phyloP scores from a whole-genome alignment of 2,888 invertebrate genomes.

The Exocentrus adspersus region DNA sequence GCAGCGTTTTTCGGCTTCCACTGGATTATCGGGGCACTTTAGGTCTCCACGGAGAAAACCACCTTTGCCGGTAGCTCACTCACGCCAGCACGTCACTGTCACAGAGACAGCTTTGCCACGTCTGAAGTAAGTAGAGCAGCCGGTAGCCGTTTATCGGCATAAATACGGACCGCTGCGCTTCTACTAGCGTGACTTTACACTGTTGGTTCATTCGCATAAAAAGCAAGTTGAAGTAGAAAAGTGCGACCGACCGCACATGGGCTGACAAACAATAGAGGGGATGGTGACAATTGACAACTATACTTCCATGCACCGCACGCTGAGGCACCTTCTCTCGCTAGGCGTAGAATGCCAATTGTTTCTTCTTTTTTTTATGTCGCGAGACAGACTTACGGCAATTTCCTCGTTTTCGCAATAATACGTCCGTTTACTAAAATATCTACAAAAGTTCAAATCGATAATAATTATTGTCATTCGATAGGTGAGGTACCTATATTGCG shows the following conservation, averaged over 20 bases:
- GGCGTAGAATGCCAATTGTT: not conserved
- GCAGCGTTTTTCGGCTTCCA: slow-evolving; percentile 39
- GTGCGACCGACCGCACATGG: slow-evolving; percentile 58
- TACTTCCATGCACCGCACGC: slow-evolving; percentile 16
- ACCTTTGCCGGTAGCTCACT: slow-evolving; percentile 40
- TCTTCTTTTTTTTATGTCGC: no score
- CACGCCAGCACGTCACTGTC: slow-evolving; percentile 55
- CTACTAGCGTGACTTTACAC: slow-evolving; percentile 56
- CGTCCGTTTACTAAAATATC: no score
- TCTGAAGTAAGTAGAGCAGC: slow-evolving; percentile 59
- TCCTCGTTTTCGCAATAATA: not conserved
- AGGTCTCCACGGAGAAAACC: slow-evolving; percentile 29
- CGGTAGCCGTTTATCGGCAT: slow-evolving; percentile 56
- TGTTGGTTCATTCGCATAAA: slow-evolving; percentile 59
- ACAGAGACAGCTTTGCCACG: slow-evolving; percentile 56
- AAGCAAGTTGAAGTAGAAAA: slow-evolving; percentile 57
- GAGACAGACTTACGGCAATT: not conserved
- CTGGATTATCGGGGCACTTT: slow-evolving; percentile 24
- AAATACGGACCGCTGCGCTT: slow-evolving; percentile 50
- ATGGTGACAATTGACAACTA: slow-evolving; percentile 45
- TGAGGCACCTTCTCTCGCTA: slow-evolving; percentile 9
- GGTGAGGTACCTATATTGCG: no score
- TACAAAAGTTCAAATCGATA: no score
- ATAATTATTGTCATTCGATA: no score
- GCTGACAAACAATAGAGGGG: slow-evolving; percentile 58